Conservation (phyloP, 1,140 invertebrate genomes). For the Drosophila mojavensis region DNA sequence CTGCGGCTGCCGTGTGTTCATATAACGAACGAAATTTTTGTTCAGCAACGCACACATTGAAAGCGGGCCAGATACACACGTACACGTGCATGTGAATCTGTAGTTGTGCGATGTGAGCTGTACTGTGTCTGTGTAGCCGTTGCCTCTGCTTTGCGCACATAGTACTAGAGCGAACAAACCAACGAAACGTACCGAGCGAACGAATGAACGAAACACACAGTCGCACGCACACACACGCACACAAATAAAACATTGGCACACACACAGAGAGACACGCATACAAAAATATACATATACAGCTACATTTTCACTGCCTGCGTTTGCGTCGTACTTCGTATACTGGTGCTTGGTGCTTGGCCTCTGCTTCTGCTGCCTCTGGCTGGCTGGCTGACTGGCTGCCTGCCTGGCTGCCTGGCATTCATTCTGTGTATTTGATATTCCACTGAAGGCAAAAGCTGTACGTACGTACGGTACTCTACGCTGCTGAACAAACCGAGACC, state of each 20-base stretch:
- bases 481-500: constrained; percentile 45
- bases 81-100: not conserved
- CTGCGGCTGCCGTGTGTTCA: constrained; percentile 59
- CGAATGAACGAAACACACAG: constrained; percentile 43
- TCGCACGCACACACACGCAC: constrained; percentile 27
- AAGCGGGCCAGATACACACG: constrained; percentile 63
- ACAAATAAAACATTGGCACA: constrained; percentile 8
- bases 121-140: constrained; percentile 28
- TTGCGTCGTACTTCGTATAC: constrained; percentile 68
- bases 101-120: not conserved
- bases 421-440: constrained; percentile 81
- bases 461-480: constrained; percentile 44
- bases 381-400: not conserved
- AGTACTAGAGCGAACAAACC: constrained; percentile 53
- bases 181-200: constrained; percentile 43
- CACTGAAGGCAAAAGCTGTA: constrained; percentile 79
- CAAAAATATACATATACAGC: constrained; percentile 41
- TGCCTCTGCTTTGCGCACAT: constrained; percentile 60
- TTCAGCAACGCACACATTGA: constrained; percentile 46
- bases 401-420: constrained; percentile 56
- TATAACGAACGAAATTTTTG: constrained; percentile 69
- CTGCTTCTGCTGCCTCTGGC: constrained; percentile 31
- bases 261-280: constrained; percentile 8
- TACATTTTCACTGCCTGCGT: constrained; percentile 64
- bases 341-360: constrained; percentile 40